A percentile compares a stretch with the other conserved stretches of the same genome.
These are phyloP conservation scores for Esox masquinongy DNA, from an alignment of 2,797 vertebrate genomes.

Conservation along the genomic window DNA sequence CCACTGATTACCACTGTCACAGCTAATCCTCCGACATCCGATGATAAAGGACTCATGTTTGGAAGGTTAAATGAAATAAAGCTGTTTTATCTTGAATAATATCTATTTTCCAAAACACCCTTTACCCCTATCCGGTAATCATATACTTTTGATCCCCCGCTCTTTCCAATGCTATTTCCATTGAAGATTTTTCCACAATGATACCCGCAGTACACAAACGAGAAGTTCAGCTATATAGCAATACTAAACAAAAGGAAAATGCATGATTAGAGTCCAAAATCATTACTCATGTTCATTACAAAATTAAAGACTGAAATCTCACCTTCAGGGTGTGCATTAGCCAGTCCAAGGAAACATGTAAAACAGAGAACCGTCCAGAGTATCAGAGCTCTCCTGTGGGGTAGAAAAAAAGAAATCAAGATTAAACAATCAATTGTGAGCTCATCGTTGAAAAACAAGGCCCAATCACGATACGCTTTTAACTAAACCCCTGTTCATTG, in stretches of 20 bases:
- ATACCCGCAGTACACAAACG: background rate
- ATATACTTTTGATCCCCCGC: background rate
- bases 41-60: background rate
- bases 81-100: background rate
- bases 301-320: constrained; percentile 52
- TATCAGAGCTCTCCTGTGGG: constrained; percentile 86
- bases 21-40: constrained; percentile 1
- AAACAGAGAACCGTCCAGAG: constrained; percentile 86
- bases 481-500: too few species aligned
- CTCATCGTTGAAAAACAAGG: too few species aligned
- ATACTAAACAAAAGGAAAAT: background rate
- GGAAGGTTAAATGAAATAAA: background rate
- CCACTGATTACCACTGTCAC: constrained; percentile 11
- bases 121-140: background rate
- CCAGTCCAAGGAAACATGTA: constrained; percentile 83
- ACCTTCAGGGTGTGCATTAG: constrained; percentile 90
- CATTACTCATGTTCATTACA: background rate
- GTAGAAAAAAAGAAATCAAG: constrained; percentile 15
- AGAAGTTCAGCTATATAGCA: background rate
- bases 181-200: background rate
- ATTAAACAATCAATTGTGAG: background rate
- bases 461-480: too few species aligned
- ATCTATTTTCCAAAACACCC: background rate
- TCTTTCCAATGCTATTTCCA: background rate
- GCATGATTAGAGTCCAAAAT: background rate